A percentile compares a stretch with the other conserved stretches of the same genome.
Conservation (phyloP, 1,140 invertebrate species). For the Zaprionus capensis region DNA sequence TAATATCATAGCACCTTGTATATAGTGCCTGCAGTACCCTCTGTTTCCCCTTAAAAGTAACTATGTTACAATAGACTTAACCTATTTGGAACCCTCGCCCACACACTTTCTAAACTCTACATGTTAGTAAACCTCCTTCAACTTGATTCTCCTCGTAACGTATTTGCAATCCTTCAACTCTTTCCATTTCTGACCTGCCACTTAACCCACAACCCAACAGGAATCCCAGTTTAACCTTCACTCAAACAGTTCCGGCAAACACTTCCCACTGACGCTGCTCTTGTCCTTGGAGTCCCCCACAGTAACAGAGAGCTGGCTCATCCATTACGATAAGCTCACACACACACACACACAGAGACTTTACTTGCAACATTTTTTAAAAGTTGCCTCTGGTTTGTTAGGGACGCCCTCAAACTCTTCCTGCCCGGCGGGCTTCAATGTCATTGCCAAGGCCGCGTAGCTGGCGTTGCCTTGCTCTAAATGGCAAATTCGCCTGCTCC, state of each 20-base stretch:
- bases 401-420: slow-evolving; percentile 27
- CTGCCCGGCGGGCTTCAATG: slow-evolving; percentile 49
- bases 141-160: neutral
- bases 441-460: slow-evolving; percentile 66
- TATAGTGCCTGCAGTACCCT: no score
- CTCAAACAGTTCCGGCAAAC: slow-evolving; percentile 62
- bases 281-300: slow-evolving; percentile 56
- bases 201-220: slow-evolving; percentile 31
- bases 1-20: no score
- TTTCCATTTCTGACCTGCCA: slow-evolving; percentile 39
- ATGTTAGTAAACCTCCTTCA: slow-evolving; percentile 2
- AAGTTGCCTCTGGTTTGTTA: slow-evolving; percentile 35
- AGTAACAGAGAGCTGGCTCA: slow-evolving; percentile 40
- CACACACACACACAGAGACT: slow-evolving; percentile 1
- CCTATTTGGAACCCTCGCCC: no score
- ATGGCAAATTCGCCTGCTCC: slow-evolving; percentile 48
- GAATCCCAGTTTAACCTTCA: slow-evolving; percentile 54
- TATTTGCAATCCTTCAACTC: slow-evolving; percentile 42
- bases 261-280: slow-evolving; percentile 46
- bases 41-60: neutral
- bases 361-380: slow-evolving; percentile 25
- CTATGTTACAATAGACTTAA: slow-evolving; percentile 15
- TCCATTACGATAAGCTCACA: slow-evolving; percentile 71
- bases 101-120: neutral
- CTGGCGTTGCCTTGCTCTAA: slow-evolving; percentile 29